Evolutionary conservation across 2,113 vertebrate species (phyloP).

Genomic region (Charina bottae): DNA sequence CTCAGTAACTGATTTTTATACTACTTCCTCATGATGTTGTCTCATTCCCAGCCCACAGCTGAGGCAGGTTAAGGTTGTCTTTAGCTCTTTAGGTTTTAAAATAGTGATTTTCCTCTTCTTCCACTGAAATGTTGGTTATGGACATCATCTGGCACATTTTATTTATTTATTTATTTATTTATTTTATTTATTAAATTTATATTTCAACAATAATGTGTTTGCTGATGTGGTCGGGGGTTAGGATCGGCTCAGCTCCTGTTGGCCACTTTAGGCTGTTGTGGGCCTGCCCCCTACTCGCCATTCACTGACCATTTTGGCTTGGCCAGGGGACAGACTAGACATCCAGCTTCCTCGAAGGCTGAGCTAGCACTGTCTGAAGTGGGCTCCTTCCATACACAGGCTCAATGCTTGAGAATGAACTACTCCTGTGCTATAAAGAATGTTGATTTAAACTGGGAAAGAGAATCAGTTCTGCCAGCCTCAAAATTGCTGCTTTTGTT

Average conservation of each 20-base stretch:
- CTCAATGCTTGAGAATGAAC: neutral
- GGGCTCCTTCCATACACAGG: neutral
- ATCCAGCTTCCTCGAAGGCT: neutral
- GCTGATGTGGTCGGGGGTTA: neutral
- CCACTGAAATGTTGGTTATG: neutral
- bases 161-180: no score
- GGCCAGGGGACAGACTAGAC: neutral
- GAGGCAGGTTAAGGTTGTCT: neutral
- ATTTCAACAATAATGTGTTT: neutral
- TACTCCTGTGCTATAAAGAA: neutral
- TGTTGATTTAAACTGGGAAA: neutral
- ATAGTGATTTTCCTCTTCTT: neutral
- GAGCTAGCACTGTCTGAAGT: neutral
- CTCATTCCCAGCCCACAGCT: neutral
- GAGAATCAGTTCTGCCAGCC: neutral
- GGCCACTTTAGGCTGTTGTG: neutral
- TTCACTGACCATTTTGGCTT: neutral
- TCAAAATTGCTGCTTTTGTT: neutral
- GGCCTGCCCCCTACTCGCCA: neutral
- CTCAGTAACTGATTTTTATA: neutral
- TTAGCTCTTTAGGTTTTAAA: neutral
- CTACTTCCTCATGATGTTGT: neutral
- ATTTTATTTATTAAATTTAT: no score
- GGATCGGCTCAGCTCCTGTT: neutral
- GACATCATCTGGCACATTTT: neutral